phyloP scores from a whole-genome alignment of 2,888 invertebrate species.

The Callyntrura guangdongensis region DNA sequence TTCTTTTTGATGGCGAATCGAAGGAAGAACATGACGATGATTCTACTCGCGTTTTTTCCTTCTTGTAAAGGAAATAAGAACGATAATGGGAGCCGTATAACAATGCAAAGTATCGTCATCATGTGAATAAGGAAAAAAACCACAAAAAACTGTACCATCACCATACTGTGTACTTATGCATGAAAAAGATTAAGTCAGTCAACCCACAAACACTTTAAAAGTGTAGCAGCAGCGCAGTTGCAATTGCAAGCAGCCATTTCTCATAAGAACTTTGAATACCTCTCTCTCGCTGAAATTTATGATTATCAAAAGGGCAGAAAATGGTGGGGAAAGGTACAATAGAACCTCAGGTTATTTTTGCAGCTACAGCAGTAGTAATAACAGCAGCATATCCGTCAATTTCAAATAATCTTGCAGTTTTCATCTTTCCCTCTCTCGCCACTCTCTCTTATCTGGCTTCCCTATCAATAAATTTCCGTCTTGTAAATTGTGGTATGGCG shows the following conservation, averaged over 20 bases:
- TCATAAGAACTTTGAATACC: background rate
- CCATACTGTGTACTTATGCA: background rate
- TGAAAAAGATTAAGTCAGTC: slow-evolving; percentile 12
- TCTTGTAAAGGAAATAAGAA: slow-evolving; percentile 16
- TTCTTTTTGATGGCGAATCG: slow-evolving; percentile 3
- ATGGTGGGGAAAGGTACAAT: slow-evolving; percentile 6
- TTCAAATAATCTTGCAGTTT: slow-evolving; percentile 57
- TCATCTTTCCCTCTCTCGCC: slow-evolving; percentile 19
- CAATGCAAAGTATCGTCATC: background rate
- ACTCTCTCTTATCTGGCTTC: slow-evolving; percentile 6
- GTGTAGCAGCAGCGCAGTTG: background rate
- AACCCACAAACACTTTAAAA: slow-evolving; percentile 7
- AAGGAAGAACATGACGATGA: background rate
- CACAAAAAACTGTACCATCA: background rate
- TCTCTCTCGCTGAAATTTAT: background rate
- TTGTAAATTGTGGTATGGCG: slow-evolving; percentile 8
- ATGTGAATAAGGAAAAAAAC: slow-evolving; percentile 12
- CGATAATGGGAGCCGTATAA: background rate
- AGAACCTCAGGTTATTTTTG: slow-evolving; percentile 29
- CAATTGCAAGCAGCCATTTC: background rate
- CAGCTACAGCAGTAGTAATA: background rate
- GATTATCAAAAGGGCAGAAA: background rate
- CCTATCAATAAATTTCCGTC: slow-evolving; percentile 58
- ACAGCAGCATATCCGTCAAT: slow-evolving; percentile 29
- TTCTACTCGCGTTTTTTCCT: background rate